These are phyloP conservation scores for Caerostris extrusa DNA, from an alignment of 1,140 invertebrate genomes.

Conservation along the genomic window DNA sequence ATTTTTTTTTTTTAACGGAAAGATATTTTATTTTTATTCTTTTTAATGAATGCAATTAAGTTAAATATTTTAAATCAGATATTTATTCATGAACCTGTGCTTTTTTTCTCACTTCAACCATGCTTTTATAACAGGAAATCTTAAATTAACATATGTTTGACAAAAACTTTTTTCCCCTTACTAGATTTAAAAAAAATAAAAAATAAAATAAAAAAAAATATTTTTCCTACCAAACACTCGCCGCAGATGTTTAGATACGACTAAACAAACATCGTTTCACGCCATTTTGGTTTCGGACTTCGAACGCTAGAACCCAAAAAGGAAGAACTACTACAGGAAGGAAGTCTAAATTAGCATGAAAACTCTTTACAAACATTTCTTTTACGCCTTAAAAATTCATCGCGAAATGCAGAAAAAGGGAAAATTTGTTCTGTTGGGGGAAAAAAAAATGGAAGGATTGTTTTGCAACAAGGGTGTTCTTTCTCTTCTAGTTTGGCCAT, in stretches of 20 bases:
- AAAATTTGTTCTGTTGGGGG: background rate
- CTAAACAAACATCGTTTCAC: background rate
- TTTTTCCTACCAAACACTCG: no score
- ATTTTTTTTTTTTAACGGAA: no score
- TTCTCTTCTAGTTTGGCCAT: background rate
- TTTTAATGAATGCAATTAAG: no score
- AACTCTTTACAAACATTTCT: background rate
- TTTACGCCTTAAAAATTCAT: background rate
- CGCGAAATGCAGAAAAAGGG: background rate
- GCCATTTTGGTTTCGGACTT: background rate
- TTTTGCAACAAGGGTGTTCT: slow-evolving; percentile 14
- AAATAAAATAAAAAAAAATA: no score
- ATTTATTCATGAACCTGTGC: no score
- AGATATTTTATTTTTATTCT: no score
- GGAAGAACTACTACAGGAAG: background rate
- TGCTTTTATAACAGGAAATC: background rate
- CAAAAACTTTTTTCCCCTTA: background rate
- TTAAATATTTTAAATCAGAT: no score
- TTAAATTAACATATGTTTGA: background rate
- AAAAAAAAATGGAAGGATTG: background rate
- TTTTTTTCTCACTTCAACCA: no score
- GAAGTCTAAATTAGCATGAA: slow-evolving; percentile 19
- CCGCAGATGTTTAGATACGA: background rate
- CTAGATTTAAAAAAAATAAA: background rate
- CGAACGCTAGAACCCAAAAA: no score